Evolutionary conservation across 2,113 vertebrate species (phyloP).

Genomic region (Pampusana beccarii): DNA sequence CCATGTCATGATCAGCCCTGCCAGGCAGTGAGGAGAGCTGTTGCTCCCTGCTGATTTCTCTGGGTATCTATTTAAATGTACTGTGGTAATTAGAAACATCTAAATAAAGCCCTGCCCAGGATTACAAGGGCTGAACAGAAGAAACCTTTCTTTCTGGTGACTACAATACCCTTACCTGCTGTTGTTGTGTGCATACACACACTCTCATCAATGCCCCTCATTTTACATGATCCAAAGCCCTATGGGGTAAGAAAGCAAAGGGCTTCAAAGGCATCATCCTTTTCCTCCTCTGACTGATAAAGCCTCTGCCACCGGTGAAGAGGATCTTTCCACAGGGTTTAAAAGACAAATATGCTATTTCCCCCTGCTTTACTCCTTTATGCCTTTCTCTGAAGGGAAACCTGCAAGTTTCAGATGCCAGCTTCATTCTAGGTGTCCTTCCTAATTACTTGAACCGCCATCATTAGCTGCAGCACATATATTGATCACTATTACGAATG

Average conservation of each 20-base stretch:
- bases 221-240: not conserved
- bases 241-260: not conserved
- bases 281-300: not conserved
- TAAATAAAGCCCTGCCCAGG: slow-evolving; percentile 35
- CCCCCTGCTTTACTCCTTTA: slow-evolving; percentile 10
- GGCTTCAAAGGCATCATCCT: not conserved
- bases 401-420: slow-evolving; percentile 54
- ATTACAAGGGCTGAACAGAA: slow-evolving; percentile 26
- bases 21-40: slow-evolving; percentile 28
- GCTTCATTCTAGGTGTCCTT: slow-evolving; percentile 52
- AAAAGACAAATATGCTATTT: not conserved
- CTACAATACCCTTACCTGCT: not conserved
- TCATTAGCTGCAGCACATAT: slow-evolving; percentile 7
- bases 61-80: slow-evolving; percentile 55
- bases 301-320: not conserved
- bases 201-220: rapidly evolving
- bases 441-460: slow-evolving; percentile 50
- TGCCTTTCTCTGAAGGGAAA: slow-evolving; percentile 37
- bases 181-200: not conserved
- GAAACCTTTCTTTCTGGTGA: not conserved
- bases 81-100: slow-evolving; percentile 57
- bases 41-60: slow-evolving; percentile 53
- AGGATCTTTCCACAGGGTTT: not conserved
- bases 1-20: slow-evolving; percentile 52
- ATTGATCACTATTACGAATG: slow-evolving; percentile 23